Base-by-base conservation (phyloP, 2,888 invertebrate species). In the Melieria picta region DNA sequence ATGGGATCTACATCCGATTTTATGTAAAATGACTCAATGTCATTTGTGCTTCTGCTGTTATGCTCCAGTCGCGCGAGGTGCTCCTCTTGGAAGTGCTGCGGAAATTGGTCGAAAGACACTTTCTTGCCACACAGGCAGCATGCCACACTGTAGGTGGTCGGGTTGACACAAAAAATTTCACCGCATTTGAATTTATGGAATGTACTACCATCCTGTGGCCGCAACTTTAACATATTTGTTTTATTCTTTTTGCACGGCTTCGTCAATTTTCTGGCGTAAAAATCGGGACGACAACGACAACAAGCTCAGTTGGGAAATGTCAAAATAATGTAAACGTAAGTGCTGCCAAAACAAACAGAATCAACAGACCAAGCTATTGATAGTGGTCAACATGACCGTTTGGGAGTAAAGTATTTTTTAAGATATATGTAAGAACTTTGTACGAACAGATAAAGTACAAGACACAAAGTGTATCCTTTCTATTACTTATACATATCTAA, bases 121-220 rank as follows among this genome's bases (percentile, higher is more conserved):
- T 80, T 80, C 9, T 74, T 67, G 7, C 77, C 77, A 64, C 84
- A 85, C 4, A 82, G 64, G 46, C 80, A 77, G 57, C 84, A 84
- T 65, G 78, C 77, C 4, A 85, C 79, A 72, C 79, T 76, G 68
- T 81, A 84, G 61, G 72, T 78, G 2, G 74, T 71, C 9, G 84
- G 79, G 4, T 81, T 77, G 13, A 79, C 71, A 61, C 80, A 85
- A 6, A 79, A 75, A 1, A 84, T 79, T 66, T 84, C 85, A 10
- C 84, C 84, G 66, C 85, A 85, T 64, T 82, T 82, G 13, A 82
- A 78, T 63, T 83, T 83, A 13, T 78, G 76, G 69, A 75, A 80
- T 16, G 65, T 48, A 60, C 65, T 69, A 13, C 42, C 30, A 46
- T 69, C 71, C 10, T 77, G 71, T 58, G 74, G 73, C 57, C 78